Percentiles rank a stretch among this genome's conserved stretches.
phyloP scores from a whole-genome alignment of 1,140 invertebrate species.

The Cephus cinctus region DNA sequence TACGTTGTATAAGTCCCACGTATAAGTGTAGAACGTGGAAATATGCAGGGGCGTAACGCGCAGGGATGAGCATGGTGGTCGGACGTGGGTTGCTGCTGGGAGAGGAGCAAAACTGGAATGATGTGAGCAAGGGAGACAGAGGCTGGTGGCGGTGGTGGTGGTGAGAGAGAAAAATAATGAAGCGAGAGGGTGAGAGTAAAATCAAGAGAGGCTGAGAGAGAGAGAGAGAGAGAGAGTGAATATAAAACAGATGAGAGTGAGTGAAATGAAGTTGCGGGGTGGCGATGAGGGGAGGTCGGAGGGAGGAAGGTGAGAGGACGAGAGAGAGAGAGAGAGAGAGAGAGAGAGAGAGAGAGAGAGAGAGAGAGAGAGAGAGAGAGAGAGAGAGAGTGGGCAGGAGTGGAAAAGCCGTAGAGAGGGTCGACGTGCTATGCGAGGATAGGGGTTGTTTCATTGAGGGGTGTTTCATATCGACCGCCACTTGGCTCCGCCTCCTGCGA shows the following conservation, averaged over 20 bases:
- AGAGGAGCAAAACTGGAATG: too few relatives aligned
- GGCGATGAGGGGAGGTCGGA: neutral
- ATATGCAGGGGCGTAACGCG: too few relatives aligned
- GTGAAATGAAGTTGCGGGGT: conserved; percentile 1
- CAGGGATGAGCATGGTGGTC: conserved; percentile 2
- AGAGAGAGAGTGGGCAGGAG: conserved; percentile 4
- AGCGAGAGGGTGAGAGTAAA: neutral
- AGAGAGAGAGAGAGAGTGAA: neutral
- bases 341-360: neutral
- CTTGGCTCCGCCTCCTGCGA: conserved; percentile 32
- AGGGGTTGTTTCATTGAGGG: conserved; percentile 37
- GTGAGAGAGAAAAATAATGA: neutral
- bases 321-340: neutral
- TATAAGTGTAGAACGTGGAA: conserved; percentile 14
- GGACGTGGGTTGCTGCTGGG: too few relatives aligned
- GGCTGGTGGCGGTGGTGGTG: neutral
- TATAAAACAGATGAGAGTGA: neutral
- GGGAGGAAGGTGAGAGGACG: conserved; percentile 5
- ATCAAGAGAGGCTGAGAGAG: conserved; percentile 2
- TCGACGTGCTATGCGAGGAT: too few relatives aligned
- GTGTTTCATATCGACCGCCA: conserved; percentile 42
- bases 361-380: conserved; percentile 4
- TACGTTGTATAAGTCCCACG: conserved; percentile 20
- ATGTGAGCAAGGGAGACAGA: too few relatives aligned
- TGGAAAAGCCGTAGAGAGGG: conserved; percentile 6